Evolutionary conservation across 2,113 vertebrate genomes (phyloP).

Genomic region (Melanotaenia duboulayi): DNA sequence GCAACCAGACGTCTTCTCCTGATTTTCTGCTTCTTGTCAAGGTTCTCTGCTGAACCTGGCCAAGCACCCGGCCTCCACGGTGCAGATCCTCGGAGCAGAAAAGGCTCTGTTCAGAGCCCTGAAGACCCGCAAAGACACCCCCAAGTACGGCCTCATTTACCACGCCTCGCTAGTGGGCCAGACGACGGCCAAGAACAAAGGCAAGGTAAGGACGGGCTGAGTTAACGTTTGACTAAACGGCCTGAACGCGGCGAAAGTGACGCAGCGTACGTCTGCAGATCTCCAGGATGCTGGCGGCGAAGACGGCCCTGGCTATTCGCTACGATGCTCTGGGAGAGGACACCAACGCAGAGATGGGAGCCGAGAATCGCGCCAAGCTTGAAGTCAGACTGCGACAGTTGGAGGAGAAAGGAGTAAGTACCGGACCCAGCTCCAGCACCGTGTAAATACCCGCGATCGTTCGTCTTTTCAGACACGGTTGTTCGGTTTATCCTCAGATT

Average conservation of each 20-base stretch:
- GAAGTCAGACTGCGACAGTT: conserved; percentile 89
- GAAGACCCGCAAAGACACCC: conserved; percentile 94
- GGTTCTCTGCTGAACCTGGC: conserved; percentile 97
- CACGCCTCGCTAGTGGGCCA: conserved; percentile 97
- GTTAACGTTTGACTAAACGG: too few relatives aligned
- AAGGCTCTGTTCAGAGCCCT: conserved; percentile 97
- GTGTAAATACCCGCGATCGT: too few relatives aligned
- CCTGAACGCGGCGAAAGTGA: too few relatives aligned
- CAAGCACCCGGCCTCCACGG: conserved; percentile 97
- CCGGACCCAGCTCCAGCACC: too few relatives aligned
- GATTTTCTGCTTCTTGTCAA: too few relatives aligned
- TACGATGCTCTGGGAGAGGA: conserved; percentile 96
- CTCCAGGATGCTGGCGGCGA: conserved; percentile 96
- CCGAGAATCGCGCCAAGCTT: conserved; percentile 94
- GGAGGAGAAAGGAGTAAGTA: conserved; percentile 94
- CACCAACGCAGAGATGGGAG: conserved; percentile 92
- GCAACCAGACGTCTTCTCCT: too few relatives aligned
- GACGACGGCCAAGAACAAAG: conserved; percentile 94
- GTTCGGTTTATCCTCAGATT: too few relatives aligned
- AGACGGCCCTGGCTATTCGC: conserved; percentile 91
- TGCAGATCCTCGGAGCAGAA: conserved; percentile 97
- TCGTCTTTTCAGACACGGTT: too few relatives aligned
- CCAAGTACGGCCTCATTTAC: conserved; percentile 99
- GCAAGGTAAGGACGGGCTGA: conserved; percentile 84
- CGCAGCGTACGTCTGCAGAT: conserved; percentile 74